phyloP scores from a whole-genome alignment of 2,113 vertebrate species.

The Naja naja region DNA sequence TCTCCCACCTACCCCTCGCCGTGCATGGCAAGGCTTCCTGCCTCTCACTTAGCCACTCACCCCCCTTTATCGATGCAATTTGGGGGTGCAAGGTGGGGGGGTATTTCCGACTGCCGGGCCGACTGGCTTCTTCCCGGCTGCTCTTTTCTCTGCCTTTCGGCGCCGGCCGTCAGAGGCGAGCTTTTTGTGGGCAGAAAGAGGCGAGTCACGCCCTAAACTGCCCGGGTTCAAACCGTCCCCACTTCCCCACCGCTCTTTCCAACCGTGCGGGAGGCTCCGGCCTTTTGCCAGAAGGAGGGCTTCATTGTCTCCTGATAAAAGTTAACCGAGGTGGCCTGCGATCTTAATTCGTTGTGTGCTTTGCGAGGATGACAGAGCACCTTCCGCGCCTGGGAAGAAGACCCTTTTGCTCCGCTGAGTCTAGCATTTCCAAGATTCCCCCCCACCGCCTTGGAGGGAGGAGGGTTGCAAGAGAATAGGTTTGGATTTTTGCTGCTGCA shows the following conservation, averaged over 20 bases:
- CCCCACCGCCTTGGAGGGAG: background rate
- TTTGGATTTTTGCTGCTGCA: background rate
- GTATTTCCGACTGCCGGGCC: background rate
- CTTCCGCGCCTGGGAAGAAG: background rate
- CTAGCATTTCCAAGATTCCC: background rate
- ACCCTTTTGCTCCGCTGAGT: background rate
- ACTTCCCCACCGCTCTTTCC: background rate
- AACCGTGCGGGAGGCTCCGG: background rate
- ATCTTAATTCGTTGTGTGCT: background rate
- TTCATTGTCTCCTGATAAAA: background rate
- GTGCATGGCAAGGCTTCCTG: background rate
- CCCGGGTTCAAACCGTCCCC: background rate
- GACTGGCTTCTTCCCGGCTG: background rate
- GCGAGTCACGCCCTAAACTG: constrained; percentile 5
- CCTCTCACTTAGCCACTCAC: background rate
- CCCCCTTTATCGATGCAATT: background rate
- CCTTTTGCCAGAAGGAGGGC: background rate
- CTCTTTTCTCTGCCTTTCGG: background rate
- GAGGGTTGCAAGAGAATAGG: background rate
- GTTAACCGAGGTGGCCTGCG: background rate
- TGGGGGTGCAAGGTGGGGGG: constrained; percentile 15
- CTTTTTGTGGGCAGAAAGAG: background rate
- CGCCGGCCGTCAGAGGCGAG: background rate
- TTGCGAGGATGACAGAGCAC: background rate
- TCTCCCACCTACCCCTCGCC: background rate